Percentiles rank a stretch among this genome's conserved stretches.
Conservation (phyloP, 2,113 vertebrate species). For the Plotosus lineatus region DNA sequence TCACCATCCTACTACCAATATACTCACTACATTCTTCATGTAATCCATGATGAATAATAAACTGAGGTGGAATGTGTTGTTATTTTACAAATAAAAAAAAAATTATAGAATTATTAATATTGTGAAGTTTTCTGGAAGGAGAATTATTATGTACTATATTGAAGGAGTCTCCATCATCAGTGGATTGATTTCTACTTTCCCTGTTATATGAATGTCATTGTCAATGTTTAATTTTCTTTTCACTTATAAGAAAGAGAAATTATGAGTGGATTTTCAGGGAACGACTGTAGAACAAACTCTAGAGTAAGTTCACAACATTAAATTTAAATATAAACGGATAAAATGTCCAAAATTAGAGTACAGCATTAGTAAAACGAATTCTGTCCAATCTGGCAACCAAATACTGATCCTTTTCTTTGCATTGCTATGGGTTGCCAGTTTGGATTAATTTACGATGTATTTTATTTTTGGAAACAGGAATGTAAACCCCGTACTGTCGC, state of each 20-base stretch:
- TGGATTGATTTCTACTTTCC: background rate
- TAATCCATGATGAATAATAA: too few relatives aligned
- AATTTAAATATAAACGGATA: background rate
- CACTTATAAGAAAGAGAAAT: background rate
- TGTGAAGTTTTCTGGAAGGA: too few relatives aligned
- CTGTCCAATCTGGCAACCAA: background rate
- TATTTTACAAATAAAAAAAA: too few relatives aligned
- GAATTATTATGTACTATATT: too few relatives aligned
- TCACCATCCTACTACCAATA: too few relatives aligned
- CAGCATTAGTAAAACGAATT: background rate
- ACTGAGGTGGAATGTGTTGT: too few relatives aligned
- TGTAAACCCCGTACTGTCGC: background rate
- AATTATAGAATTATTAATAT: too few relatives aligned
- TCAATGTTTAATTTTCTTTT: background rate
- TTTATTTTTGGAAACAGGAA: background rate
- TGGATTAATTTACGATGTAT: background rate
- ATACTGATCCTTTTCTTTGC: background rate
- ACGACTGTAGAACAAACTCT: background rate
- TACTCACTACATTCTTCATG: too few relatives aligned
- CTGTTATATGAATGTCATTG: background rate
- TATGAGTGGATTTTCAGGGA: too few relatives aligned
- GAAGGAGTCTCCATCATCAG: background rate
- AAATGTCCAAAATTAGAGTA: background rate
- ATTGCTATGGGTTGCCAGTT: background rate
- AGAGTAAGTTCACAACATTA: background rate